Conservation (phyloP, 2,888 invertebrate genomes). For the Vesta saturnalis region DNA sequence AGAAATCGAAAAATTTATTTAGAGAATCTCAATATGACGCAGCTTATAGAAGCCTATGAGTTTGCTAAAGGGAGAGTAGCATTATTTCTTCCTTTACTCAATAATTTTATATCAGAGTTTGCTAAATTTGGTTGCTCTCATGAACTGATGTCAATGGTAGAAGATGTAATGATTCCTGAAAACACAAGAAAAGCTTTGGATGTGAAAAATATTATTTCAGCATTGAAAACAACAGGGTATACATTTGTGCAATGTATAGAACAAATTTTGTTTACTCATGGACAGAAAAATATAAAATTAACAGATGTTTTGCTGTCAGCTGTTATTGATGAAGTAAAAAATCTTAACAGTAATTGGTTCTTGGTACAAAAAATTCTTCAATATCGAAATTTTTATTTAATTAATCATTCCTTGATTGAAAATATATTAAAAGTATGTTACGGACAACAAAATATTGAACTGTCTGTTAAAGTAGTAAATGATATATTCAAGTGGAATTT, state of each 20-base stretch:
- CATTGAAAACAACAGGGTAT: conserved; percentile 27
- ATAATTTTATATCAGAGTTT: neutral
- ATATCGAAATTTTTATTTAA: conserved; percentile 12
- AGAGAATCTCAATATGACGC: neutral
- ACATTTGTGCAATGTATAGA: conserved; percentile 22
- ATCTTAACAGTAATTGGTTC: conserved; percentile 29
- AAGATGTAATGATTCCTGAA: neutral
- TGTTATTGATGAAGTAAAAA: conserved; percentile 22
- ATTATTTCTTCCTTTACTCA: neutral
- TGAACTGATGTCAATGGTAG: neutral
- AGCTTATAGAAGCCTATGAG: neutral
- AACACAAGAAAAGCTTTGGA: conserved; percentile 18
- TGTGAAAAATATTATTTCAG: conserved; percentile 19
- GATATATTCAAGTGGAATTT: conserved; percentile 1
- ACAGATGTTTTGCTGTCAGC: conserved; percentile 30
- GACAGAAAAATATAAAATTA: conserved; percentile 17
- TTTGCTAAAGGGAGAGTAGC: neutral
- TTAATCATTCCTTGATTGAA: conserved; percentile 23
- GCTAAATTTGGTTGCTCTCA: neutral
- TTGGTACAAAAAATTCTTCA: conserved; percentile 27
- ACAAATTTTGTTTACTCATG: conserved; percentile 28
- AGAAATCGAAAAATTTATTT: neutral
- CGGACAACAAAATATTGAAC: neutral
- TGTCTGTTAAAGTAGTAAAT: neutral
- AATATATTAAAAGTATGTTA: conserved; percentile 27